These are phyloP conservation scores for Taxidea taxus DNA, from an alignment of 2,113 vertebrate genomes.

Conservation along the genomic window DNA sequence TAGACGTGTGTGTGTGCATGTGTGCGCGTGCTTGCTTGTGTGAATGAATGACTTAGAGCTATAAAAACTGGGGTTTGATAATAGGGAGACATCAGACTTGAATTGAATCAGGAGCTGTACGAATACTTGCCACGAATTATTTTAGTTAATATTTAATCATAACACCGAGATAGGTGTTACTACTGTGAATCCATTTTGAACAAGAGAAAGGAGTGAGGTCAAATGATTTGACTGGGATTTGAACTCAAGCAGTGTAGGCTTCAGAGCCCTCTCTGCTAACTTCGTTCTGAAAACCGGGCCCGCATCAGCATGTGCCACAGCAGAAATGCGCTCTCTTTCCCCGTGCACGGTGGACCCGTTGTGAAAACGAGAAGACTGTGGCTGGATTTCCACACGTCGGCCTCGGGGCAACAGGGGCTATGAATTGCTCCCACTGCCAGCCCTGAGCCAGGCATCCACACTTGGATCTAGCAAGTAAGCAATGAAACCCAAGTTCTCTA, in stretches of 20 bases:
- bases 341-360: fast-evolving
- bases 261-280: not conserved
- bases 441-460: not conserved
- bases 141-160: not conserved
- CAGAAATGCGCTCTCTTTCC: not conserved
- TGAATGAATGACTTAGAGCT: not conserved
- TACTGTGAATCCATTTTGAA: not conserved
- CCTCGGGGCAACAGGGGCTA: not conserved
- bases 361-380: not conserved
- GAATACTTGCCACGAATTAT: not conserved
- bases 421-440: not conserved
- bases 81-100: not conserved
- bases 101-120: not conserved
- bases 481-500: not conserved
- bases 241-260: not conserved
- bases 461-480: not conserved
- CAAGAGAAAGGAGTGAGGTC: not conserved
- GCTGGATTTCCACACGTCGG: not conserved
- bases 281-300: not conserved
- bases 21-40: not conserved
- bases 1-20: not conserved
- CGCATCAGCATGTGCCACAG: fast-evolving
- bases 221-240: not conserved
- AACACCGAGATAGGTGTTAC: not conserved
- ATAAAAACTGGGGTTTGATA: not conserved